phyloP scores from a whole-genome alignment of 2,888 invertebrate species.

The Drosophila neonasuta region DNA sequence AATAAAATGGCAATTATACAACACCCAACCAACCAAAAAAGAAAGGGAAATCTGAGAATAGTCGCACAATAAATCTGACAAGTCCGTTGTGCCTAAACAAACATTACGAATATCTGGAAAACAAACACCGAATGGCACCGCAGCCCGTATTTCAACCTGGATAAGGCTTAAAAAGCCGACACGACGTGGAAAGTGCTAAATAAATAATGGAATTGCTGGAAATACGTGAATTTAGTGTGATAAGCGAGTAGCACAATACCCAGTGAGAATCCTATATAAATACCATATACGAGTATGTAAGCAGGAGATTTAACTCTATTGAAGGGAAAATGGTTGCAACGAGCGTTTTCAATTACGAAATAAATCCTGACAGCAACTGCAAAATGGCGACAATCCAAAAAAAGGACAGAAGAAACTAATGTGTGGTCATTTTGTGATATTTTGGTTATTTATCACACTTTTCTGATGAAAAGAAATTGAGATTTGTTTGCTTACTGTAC shows the following conservation, averaged over 20 bases:
- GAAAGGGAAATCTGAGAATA: background rate
- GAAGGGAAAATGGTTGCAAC: background rate
- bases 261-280: constrained; percentile 15
- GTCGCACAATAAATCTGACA: constrained; percentile 50
- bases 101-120: constrained; percentile 59
- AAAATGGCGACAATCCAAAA: constrained; percentile 24
- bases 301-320: constrained; percentile 16
- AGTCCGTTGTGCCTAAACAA: constrained; percentile 69
- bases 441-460: background rate
- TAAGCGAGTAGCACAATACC: constrained; percentile 44
- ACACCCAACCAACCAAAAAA: constrained; percentile 36
- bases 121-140: constrained; percentile 43
- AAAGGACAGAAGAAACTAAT: background rate
- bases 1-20: constrained; percentile 69
- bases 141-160: constrained; percentile 28
- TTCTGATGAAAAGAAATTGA: background rate
- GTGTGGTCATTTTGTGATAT: constrained; percentile 7
- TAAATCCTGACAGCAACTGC: background rate
- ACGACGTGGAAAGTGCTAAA: constrained; percentile 68
- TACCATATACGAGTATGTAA: constrained; percentile 22
- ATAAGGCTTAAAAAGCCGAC: constrained; percentile 73
- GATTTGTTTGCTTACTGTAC: background rate
- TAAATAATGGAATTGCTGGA: constrained; percentile 62
- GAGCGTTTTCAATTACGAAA: background rate
- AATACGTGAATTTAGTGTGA: constrained; percentile 57